phyloP scores from a whole-genome alignment of 2,113 vertebrate species.

The Azemiops feae region DNA sequence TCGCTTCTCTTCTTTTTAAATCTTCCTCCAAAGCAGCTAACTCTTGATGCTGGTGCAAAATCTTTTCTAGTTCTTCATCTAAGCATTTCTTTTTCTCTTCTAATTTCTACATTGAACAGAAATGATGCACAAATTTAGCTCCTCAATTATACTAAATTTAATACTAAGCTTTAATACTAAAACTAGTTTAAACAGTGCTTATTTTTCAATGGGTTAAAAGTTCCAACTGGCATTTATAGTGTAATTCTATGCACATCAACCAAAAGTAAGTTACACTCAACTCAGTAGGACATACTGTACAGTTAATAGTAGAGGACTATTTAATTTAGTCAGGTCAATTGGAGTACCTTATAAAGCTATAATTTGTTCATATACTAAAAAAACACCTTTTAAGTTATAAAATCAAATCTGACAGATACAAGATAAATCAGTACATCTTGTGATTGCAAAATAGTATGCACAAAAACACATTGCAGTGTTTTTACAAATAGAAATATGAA shows the following conservation, averaged over 20 bases:
- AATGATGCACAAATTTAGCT: slow-evolving; percentile 21
- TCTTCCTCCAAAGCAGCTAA: slow-evolving; percentile 82
- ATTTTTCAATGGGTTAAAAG: neutral
- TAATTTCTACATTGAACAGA: slow-evolving; percentile 58
- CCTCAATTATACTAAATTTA: neutral
- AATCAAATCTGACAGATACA: neutral
- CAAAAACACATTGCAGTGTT: neutral
- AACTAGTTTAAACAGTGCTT: neutral
- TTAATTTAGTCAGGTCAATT: neutral
- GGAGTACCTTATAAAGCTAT: neutral
- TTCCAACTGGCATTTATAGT: neutral
- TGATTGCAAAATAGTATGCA: neutral
- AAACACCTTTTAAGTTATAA: neutral
- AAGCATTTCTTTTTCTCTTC: slow-evolving; percentile 79
- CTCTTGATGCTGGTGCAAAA: slow-evolving; percentile 78
- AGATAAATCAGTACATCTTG: neutral
- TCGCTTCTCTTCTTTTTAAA: slow-evolving; percentile 80
- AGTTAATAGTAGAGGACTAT: neutral
- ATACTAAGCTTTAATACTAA: neutral
- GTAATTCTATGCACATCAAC: neutral
- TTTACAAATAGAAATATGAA: neutral
- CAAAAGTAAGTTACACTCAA: neutral
- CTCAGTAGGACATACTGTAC: neutral
- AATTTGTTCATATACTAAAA: neutral
- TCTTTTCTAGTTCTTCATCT: slow-evolving; percentile 85